Base-by-base conservation (phyloP, 2,113 vertebrate species). In the Chaetops frenatus region DNA sequence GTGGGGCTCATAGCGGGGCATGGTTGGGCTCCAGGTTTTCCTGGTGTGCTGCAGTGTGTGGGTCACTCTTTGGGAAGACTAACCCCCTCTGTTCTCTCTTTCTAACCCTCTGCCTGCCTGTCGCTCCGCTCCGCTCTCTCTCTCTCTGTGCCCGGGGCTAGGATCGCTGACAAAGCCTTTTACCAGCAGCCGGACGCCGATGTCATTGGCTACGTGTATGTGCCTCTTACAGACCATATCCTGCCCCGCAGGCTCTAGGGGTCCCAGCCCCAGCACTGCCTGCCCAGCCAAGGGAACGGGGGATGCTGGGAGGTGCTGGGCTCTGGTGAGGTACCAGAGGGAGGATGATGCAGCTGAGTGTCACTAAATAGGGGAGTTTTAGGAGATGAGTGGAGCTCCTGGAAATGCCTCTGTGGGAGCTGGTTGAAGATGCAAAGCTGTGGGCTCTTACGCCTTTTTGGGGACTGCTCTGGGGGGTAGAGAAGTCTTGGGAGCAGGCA, bases 91-190 rank as follows among this genome's bases (percentile, higher is more conserved):
- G 95, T 98, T 98, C 95, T 99, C 97, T 98, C 96, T 98, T 86
- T 98, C 96, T 98, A 97, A 98, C 97, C 95, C 94, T 95, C 88
- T 95, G 96, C 95, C 94, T 98, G 94, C 96, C 97, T 97, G 90
- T 97, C 3, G 71, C 48, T 90, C 96, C 25, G 18, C 92, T 97
- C 95, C 94, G 92, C 95, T 71, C 94, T 97, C 92, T 95, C 93
- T 97, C 88, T 97, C 95, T 95, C 79, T 94, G 92, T 96, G 94
- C 98, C 98, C 57, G 96, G 91, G 95, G 97, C 67, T 98, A 99
- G 99, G 99, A 99, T 99, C 97, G 99, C 99, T 98, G 99, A 99
- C 98, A 99, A 99, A 99, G 99, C 99, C 97, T 99, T 99, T 99
- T 99, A 99, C 99, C 98, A 99, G 98, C 99, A 99, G 98, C 99